phyloP scores from a whole-genome alignment of 1,140 invertebrate genomes.

The Brachionus rubens region DNA sequence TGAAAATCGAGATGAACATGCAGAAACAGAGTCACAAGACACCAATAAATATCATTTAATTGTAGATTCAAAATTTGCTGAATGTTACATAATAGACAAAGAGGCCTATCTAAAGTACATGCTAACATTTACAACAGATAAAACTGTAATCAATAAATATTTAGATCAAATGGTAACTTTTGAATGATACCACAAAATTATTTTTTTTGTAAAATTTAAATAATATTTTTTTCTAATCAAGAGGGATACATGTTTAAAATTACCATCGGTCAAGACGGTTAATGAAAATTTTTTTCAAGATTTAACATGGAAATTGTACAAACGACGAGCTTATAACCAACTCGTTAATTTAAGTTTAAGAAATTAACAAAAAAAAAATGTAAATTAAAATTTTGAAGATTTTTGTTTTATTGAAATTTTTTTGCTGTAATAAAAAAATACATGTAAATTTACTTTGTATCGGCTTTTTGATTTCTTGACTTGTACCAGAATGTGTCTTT shows the following conservation, averaged over 20 bases:
- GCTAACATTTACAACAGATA: slow-evolving; percentile 28
- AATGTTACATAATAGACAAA: slow-evolving; percentile 42
- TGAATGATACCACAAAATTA: background rate
- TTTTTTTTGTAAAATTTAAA: background rate
- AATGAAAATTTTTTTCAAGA: slow-evolving; percentile 45
- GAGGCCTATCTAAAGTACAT: slow-evolving; percentile 39
- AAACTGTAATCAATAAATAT: slow-evolving; percentile 19
- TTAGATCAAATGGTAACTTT: slow-evolving; percentile 41
- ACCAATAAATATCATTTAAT: slow-evolving; percentile 35
- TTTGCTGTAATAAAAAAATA: background rate
- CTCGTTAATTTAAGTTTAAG: background rate
- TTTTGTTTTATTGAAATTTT: background rate
- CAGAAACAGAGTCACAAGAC: background rate
- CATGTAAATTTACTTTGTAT: background rate
- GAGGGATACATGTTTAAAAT: slow-evolving; percentile 15
- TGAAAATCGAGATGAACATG: background rate
- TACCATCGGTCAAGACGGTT: slow-evolving; percentile 5
- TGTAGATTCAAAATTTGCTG: slow-evolving; percentile 16
- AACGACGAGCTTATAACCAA: slow-evolving; percentile 18
- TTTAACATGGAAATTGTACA: slow-evolving; percentile 45
- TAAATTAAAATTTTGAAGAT: background rate
- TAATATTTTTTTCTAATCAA: background rate
- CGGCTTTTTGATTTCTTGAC: background rate
- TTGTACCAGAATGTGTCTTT: slow-evolving; percentile 40
- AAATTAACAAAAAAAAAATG: background rate